phyloP scores from a whole-genome alignment of 2,888 invertebrate genomes.

The Mythimna albipuncta region DNA sequence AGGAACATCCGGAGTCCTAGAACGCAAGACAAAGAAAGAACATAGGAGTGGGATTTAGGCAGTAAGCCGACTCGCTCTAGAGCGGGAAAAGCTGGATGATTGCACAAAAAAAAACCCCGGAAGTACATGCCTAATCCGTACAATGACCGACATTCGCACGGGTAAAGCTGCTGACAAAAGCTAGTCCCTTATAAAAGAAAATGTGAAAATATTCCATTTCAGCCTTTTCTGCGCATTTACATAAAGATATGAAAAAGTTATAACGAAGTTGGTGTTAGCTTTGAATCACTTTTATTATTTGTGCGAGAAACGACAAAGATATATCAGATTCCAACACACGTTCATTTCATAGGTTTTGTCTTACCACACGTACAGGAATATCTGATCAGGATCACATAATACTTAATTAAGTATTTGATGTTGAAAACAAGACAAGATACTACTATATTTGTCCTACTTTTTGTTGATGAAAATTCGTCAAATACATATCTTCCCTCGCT shows the following conservation, averaged over 20 bases:
- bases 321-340: neutral
- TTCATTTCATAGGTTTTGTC: constrained; percentile 11
- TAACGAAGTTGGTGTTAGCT: constrained; percentile 44
- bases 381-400: neutral
- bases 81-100: no score
- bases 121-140: neutral
- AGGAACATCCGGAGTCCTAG: no score
- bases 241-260: constrained; percentile 58
- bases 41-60: no score
- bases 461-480: no score
- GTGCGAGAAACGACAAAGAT: constrained; percentile 16
- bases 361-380: neutral
- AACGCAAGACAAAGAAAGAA: no score
- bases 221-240: constrained; percentile 44
- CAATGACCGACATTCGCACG: neutral
- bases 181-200: constrained; percentile 20
- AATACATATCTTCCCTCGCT: no score
- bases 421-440: no score
- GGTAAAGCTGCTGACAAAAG: no score
- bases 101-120: no score
- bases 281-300: constrained; percentile 42
- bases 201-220: constrained; percentile 47
- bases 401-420: no score
- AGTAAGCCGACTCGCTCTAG: no score
- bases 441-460: no score